phyloP scores from a whole-genome alignment of 1,140 invertebrate species.

The Drosophila bifasciata region DNA sequence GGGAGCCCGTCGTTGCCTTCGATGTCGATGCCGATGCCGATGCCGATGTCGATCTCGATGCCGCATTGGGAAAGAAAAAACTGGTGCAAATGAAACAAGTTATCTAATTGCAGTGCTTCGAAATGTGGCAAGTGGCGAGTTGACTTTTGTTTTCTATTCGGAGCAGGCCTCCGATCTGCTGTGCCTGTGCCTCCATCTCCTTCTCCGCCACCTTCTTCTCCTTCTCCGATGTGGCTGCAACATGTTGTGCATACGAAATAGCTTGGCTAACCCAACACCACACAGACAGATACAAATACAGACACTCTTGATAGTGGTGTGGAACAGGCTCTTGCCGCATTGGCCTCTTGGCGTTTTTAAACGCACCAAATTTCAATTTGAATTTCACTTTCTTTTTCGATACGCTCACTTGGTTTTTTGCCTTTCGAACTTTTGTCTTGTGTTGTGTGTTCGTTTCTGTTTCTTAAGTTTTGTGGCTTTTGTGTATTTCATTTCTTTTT shows the following conservation, averaged over 20 bases:
- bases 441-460: constrained; percentile 7
- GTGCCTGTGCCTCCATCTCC: neutral
- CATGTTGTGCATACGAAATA: constrained; percentile 76
- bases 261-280: constrained; percentile 51
- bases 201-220: constrained; percentile 14
- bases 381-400: constrained; percentile 84
- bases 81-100: constrained; percentile 80
- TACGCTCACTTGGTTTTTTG: constrained; percentile 81
- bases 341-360: constrained; percentile 67
- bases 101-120: constrained; percentile 75
- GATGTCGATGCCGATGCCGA: constrained; percentile 4
- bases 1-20: constrained; percentile 5
- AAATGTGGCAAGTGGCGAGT: constrained; percentile 78
- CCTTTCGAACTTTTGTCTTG: constrained; percentile 75
- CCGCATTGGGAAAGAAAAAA: constrained; percentile 47
- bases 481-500: constrained; percentile 53
- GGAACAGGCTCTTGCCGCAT: constrained; percentile 33
- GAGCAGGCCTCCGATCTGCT: constrained; percentile 29
- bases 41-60: constrained; percentile 13
- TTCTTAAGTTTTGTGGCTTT: constrained; percentile 6
- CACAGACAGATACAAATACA: constrained; percentile 5
- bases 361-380: constrained; percentile 82
- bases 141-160: constrained; percentile 81
- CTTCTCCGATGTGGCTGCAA: constrained; percentile 28
- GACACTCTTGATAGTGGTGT: constrained; percentile 13